A percentile compares a stretch with the other conserved stretches of the same genome.
Conservation (phyloP, 2,888 invertebrate genomes). For the Stenichneumon culpator region DNA sequence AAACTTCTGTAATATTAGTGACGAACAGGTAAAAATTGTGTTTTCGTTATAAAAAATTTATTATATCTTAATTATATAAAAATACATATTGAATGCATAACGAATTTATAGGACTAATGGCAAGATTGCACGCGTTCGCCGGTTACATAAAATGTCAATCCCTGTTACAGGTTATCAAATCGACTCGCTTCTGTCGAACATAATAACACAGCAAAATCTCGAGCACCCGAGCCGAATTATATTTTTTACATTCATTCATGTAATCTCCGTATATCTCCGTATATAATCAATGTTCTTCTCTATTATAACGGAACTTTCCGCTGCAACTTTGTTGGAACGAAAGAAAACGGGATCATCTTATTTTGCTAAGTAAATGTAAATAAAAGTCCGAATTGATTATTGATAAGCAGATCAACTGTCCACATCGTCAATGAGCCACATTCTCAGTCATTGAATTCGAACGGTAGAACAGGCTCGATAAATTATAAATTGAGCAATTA, state of each 20-base stretch:
- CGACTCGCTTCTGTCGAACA: background rate
- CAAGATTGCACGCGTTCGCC: constrained; percentile 56
- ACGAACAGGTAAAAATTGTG: background rate
- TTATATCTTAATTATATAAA: constrained; percentile 66
- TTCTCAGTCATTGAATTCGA: background rate
- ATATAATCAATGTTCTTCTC: background rate
- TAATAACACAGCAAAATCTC: background rate
- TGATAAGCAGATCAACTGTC: background rate
- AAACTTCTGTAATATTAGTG: background rate
- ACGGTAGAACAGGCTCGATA: background rate
- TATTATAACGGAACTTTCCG: background rate
- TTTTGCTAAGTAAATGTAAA: background rate
- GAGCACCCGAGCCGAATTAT: background rate
- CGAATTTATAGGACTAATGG: constrained; percentile 58
- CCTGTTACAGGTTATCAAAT: background rate
- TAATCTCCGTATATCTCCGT: background rate
- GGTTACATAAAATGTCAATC: constrained; percentile 15
- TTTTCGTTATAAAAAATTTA: constrained; percentile 43
- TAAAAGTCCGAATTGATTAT: background rate
- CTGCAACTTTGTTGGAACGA: background rate
- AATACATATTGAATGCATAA: constrained; percentile 70
- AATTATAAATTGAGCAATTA: constrained; percentile 72
- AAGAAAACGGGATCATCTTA: background rate
- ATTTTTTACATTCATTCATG: background rate
- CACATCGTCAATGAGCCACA: background rate